Percentiles rank a stretch among this genome's conserved stretches.
phyloP scores from a whole-genome alignment of 2,113 vertebrate species.

The Passer montanus region DNA sequence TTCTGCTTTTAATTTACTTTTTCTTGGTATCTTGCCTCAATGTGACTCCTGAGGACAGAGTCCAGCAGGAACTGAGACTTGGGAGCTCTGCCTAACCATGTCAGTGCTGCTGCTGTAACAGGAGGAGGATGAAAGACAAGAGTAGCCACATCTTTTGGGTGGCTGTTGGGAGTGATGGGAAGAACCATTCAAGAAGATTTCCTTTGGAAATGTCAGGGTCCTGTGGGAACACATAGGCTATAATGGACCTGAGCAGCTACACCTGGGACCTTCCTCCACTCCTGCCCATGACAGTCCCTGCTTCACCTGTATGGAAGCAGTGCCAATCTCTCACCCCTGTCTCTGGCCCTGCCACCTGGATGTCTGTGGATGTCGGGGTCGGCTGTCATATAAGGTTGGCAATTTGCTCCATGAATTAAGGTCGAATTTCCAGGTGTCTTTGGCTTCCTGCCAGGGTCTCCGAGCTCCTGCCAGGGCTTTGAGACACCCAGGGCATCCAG shows the following conservation, averaged over 20 bases:
- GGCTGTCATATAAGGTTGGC: too few relatives aligned
- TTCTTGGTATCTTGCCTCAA: not conserved
- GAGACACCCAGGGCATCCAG: too few relatives aligned
- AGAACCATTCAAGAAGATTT: not conserved
- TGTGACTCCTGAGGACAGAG: not conserved
- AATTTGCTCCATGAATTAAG: too few relatives aligned
- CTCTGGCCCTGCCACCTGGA: not conserved
- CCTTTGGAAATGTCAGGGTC: not conserved
- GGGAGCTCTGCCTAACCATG: not conserved
- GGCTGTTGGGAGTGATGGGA: not conserved
- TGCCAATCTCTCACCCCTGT: not conserved
- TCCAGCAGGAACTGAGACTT: not conserved
- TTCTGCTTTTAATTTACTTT: not conserved
- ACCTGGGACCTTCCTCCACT: not conserved
- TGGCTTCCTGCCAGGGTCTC: too few relatives aligned
- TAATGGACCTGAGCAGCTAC: not conserved
- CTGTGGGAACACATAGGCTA: too few relatives aligned
- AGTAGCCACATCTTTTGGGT: not conserved
- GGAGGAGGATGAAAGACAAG: not conserved
- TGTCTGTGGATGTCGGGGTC: too few relatives aligned
- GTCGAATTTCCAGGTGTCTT: too few relatives aligned
- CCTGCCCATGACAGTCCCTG: fast-evolving
- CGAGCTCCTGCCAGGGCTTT: too few relatives aligned
- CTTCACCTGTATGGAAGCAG: not conserved
- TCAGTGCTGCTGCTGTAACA: not conserved